Evolutionary conservation across 2,797 vertebrate species (phyloP).

Genomic region (Strix occidentalis): DNA sequence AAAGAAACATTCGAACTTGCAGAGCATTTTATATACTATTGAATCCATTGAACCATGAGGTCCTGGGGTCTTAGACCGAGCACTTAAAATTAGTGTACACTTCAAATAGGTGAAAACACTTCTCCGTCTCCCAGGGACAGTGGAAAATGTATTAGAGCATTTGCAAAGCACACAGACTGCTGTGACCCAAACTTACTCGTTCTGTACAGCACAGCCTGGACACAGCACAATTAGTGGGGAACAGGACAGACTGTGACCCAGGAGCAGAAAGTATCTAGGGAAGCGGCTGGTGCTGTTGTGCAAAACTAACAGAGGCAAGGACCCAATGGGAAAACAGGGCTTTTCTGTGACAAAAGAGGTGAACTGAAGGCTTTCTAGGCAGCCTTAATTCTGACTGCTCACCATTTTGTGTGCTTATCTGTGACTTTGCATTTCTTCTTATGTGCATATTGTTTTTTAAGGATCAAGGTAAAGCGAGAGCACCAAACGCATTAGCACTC

Average conservation of each 20-base stretch:
- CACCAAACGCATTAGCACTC: neutral
- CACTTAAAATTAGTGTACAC: neutral
- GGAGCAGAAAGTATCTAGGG: neutral
- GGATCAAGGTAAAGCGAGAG: neutral
- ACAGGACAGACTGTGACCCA: neutral
- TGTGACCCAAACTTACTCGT: neutral
- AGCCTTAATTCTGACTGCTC: neutral
- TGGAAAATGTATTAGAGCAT: neutral
- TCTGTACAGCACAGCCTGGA: neutral
- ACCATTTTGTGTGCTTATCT: neutral
- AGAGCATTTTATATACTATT: neutral
- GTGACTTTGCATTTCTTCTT: neutral
- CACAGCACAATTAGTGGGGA: rapidly evolving
- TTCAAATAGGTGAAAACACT: neutral
- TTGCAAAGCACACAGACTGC: neutral
- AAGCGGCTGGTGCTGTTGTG: neutral
- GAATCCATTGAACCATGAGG: neutral
- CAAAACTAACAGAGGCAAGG: neutral
- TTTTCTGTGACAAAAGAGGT: neutral
- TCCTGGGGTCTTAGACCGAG: neutral
- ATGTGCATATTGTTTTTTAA: rapidly evolving
- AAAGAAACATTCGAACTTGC: neutral
- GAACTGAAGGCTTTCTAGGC: neutral
- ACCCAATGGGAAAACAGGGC: rapidly evolving
- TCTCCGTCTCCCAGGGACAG: neutral